phyloP scores from a whole-genome alignment of 1,140 invertebrate species.

The Neocloeon triangulifer region DNA sequence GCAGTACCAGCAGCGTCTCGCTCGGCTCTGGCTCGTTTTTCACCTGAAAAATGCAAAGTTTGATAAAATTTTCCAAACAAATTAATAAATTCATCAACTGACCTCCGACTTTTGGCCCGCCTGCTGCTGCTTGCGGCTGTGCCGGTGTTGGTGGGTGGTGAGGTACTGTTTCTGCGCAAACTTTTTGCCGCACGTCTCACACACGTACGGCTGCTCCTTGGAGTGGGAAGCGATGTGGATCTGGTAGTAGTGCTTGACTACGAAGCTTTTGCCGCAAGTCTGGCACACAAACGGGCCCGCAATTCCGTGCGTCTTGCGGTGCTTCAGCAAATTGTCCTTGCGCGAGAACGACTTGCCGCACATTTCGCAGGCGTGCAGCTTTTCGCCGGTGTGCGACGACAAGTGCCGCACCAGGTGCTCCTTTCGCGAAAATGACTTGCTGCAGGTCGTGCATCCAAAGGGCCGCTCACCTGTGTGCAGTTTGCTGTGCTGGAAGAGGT shows the following conservation, averaged over 20 bases:
- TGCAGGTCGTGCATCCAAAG: constrained; percentile 40
- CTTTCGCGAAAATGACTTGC: constrained; percentile 47
- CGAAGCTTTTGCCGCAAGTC: constrained; percentile 44
- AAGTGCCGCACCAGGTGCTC: constrained; percentile 49
- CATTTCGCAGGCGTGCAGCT: constrained; percentile 47
- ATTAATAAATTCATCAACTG: too few relatives aligned
- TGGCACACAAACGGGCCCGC: constrained; percentile 43
- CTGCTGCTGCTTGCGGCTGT: constrained; percentile 14
- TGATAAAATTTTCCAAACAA: too few relatives aligned
- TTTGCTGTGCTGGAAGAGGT: constrained; percentile 34
- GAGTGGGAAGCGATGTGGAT: constrained; percentile 29
- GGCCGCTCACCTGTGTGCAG: constrained; percentile 56
- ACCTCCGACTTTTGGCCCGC: constrained; percentile 8
- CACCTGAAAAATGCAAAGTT: too few relatives aligned
- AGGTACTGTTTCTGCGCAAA: constrained; percentile 26
- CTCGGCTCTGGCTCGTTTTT: constrained; percentile 10
- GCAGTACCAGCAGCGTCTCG: constrained; percentile 4
- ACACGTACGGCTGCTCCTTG: constrained; percentile 22
- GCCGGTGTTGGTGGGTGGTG: constrained; percentile 21
- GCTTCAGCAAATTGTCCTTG: constrained; percentile 53
- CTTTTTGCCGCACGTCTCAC: constrained; percentile 27
- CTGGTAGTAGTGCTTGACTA: constrained; percentile 39
- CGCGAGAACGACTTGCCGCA: constrained; percentile 54
- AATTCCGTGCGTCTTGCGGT: constrained; percentile 38
- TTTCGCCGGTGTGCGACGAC: constrained; percentile 48